Evolutionary conservation across 2,797 vertebrate species (phyloP).

Genomic region (Triplophysa bombifrons): DNA sequence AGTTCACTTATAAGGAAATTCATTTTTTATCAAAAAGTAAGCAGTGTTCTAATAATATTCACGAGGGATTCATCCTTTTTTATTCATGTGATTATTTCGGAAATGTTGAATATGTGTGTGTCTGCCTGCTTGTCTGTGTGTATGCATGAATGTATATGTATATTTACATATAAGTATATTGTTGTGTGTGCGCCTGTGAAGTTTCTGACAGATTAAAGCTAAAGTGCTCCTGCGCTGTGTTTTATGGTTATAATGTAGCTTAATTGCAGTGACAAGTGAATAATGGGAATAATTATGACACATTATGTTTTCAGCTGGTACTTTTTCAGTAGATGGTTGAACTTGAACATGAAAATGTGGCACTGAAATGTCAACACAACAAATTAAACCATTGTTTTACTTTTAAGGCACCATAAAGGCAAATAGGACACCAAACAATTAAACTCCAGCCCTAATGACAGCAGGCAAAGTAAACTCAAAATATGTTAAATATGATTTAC

Average conservation of each 20-base stretch:
- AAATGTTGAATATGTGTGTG: background rate
- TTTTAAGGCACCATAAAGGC: slow-evolving; percentile 4
- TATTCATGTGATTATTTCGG: background rate
- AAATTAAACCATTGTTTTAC: background rate
- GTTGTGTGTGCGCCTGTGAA: background rate
- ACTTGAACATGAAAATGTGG: background rate
- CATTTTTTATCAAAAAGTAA: background rate
- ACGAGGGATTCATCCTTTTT: background rate
- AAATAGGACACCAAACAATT: slow-evolving; percentile 11
- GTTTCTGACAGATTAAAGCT: background rate
- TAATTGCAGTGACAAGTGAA: slow-evolving; percentile 22
- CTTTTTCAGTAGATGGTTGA: slow-evolving; percentile 21
- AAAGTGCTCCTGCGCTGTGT: background rate
- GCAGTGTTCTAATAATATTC: background rate
- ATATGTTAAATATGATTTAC: background rate
- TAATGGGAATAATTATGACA: slow-evolving; percentile 17
- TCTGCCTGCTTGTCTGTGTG: too few species aligned
- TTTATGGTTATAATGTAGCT: slow-evolving; percentile 18
- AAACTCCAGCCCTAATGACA: background rate
- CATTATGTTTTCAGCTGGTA: slow-evolving; percentile 7
- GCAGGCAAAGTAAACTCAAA: background rate
- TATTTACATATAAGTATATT: background rate
- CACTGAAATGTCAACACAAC: slow-evolving; percentile 9
- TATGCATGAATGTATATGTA: background rate
- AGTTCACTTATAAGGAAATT: too few species aligned